Conservation (phyloP, 2,888 invertebrate genomes). For the Sussaba pulchella region DNA sequence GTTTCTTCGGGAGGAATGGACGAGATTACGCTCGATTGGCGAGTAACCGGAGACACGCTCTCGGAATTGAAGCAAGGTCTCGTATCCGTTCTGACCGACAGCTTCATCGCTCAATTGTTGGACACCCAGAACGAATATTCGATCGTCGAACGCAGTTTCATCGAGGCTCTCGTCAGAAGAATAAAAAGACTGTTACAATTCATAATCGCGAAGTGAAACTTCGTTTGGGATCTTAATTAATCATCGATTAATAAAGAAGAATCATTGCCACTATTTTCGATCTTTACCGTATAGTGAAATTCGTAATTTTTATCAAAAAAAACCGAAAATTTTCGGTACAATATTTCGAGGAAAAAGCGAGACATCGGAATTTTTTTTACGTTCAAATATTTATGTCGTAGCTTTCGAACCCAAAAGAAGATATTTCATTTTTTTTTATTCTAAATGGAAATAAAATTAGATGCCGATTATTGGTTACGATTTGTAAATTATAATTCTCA, state of each 20-base stretch:
- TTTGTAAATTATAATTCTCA: neutral
- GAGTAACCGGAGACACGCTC: constrained; percentile 87
- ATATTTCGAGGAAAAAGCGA: neutral
- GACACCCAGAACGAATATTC: constrained; percentile 89
- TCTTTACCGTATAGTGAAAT: neutral
- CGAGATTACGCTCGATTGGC: constrained; percentile 84
- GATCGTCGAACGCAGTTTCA: constrained; percentile 88
- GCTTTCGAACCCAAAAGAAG: neutral
- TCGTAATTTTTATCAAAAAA: constrained; percentile 1
- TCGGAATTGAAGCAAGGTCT: constrained; percentile 90
- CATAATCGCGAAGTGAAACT: constrained; percentile 86
- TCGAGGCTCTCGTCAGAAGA: constrained; percentile 91
- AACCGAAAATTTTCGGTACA: neutral
- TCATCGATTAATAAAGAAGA: constrained; percentile 1
- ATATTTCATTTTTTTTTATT: neutral
- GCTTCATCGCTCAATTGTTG: constrained; percentile 90
- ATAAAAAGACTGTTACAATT: constrained; percentile 93
- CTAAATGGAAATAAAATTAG: neutral
- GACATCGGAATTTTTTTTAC: neutral
- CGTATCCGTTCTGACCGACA: constrained; percentile 91
- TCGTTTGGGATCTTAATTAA: constrained; percentile 1
- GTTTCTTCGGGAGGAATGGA: constrained; percentile 75
- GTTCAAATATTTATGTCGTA: neutral
- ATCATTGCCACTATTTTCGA: constrained; percentile 9
- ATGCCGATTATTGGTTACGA: neutral